A percentile compares a stretch with the other conserved stretches of the same genome.
Evolutionary conservation across 2,888 invertebrate genomes (phyloP).

Genomic region (Malthinus flaveolus): DNA sequence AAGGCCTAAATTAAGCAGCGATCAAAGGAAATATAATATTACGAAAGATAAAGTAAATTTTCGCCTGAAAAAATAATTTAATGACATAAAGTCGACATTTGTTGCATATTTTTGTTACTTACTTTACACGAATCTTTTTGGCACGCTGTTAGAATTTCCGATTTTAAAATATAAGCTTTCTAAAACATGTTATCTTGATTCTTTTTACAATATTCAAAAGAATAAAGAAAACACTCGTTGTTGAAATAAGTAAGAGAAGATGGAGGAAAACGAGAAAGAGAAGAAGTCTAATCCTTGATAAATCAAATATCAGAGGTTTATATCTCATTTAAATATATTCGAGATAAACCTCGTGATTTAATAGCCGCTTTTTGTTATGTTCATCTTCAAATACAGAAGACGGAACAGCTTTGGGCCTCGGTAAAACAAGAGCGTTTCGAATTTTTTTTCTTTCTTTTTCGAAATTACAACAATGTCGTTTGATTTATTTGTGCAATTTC

Average conservation of each 20-base stretch:
- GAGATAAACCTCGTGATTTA: conserved; percentile 18
- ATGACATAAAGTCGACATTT: too few species aligned
- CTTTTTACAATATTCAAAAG: conserved; percentile 21
- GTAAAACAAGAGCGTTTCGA: too few species aligned
- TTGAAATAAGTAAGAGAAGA: conserved; percentile 14
- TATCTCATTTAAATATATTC: conserved; percentile 20
- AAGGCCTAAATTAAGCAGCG: too few species aligned
- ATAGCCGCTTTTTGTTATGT: conserved; percentile 19
- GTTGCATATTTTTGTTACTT: too few species aligned
- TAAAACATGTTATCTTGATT: conserved; percentile 20
- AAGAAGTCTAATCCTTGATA: conserved; percentile 16
- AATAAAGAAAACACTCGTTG: conserved; percentile 11
- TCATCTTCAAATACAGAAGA: conserved; percentile 6
- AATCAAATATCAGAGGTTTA: conserved; percentile 18
- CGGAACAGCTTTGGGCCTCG: too few species aligned
- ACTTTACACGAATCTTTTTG: conserved; percentile 20
- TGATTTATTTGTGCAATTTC: too few species aligned
- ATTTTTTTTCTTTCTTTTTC: too few species aligned
- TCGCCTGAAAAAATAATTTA: too few species aligned
- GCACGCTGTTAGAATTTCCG: conserved; percentile 23
- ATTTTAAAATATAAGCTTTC: conserved; percentile 18
- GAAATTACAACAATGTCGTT: too few species aligned
- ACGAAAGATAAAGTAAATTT: too few species aligned
- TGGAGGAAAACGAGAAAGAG: conserved; percentile 8
- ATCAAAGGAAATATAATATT: too few species aligned